A percentile compares a stretch with the other conserved stretches of the same genome.
phyloP scores from a whole-genome alignment of 2,113 vertebrate species.

The Leucosticte australis region DNA sequence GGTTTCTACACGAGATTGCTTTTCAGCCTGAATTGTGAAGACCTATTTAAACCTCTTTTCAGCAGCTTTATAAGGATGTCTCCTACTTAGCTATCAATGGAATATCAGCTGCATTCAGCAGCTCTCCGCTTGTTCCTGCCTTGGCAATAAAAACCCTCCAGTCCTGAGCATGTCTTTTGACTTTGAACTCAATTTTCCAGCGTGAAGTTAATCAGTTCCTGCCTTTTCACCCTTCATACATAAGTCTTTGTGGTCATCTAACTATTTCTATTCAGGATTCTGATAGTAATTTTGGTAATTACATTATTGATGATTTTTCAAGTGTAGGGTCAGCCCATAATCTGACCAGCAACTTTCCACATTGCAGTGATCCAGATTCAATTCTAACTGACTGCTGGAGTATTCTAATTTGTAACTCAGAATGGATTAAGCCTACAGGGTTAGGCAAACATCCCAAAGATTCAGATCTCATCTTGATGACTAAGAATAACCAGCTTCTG shows the following conservation, averaged over 20 bases:
- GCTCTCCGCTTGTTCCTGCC: not conserved
- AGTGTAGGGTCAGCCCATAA: not conserved
- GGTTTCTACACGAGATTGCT: not conserved
- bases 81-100: constrained; percentile 40
- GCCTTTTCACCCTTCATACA: constrained; percentile 10
- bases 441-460: constrained; percentile 64
- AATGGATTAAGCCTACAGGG: constrained; percentile 52
- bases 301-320: not conserved
- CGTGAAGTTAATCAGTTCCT: constrained; percentile 18
- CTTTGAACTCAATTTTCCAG: constrained; percentile 53
- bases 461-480: constrained; percentile 63
- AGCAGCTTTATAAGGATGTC: constrained; percentile 4
- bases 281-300: constrained; percentile 10
- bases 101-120: constrained; percentile 54
- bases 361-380: not conserved
- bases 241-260: not conserved
- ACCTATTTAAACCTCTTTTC: constrained; percentile 31
- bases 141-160: constrained; percentile 30
- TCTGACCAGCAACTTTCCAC: not conserved
- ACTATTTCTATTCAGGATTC: not conserved
- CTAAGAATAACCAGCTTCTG: constrained; percentile 65
- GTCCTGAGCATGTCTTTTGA: not conserved
- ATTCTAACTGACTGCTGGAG: not conserved
- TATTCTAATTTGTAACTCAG: constrained; percentile 35
- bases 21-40: not conserved